Conservation (phyloP, 2,797 vertebrate genomes). For the Poeciliopsis gracilis region DNA sequence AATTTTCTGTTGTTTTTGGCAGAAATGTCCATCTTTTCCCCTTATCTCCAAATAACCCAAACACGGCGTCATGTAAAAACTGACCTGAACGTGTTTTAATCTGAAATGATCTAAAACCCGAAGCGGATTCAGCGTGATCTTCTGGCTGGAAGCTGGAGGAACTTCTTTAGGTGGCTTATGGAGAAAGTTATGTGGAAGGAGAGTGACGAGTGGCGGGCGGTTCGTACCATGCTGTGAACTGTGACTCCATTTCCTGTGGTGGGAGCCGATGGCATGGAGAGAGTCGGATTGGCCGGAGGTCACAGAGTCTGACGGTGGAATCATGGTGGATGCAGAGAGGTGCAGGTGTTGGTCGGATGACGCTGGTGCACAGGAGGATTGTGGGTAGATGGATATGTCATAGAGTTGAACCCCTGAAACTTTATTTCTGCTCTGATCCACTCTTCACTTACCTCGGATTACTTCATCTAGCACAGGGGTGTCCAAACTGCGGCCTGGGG, state of each 20-base stretch:
- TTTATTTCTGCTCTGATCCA: conserved; percentile 28
- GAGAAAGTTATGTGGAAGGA: conserved; percentile 72
- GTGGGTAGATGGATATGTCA: conserved; percentile 81
- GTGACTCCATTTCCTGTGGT: conserved; percentile 69
- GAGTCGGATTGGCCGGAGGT: conserved; percentile 66
- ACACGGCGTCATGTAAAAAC: background rate
- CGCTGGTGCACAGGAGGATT: conserved; percentile 80
- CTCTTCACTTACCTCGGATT: conserved; percentile 71
- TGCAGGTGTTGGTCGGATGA: conserved; percentile 81
- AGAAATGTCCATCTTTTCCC: too few relatives aligned
- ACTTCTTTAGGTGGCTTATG: conserved; percentile 81
- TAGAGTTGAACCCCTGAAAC: conserved; percentile 62
- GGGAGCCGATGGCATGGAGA: conserved; percentile 74
- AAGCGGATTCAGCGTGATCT: conserved; percentile 27
- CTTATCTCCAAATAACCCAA: too few relatives aligned
- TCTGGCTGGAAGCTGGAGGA: conserved; percentile 74
- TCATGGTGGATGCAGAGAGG: conserved; percentile 78
- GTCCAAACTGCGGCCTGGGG: too few relatives aligned
- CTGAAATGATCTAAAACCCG: conserved; percentile 12
- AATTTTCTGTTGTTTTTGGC: too few relatives aligned
- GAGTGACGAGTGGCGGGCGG: conserved; percentile 75
- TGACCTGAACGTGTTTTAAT: conserved; percentile 7
- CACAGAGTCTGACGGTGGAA: conserved; percentile 73
- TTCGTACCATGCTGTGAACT: conserved; percentile 78
- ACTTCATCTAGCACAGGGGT: conserved; percentile 26